phyloP scores from a whole-genome alignment of 2,113 vertebrate genomes.

The Phalacrocorax aristotelis region DNA sequence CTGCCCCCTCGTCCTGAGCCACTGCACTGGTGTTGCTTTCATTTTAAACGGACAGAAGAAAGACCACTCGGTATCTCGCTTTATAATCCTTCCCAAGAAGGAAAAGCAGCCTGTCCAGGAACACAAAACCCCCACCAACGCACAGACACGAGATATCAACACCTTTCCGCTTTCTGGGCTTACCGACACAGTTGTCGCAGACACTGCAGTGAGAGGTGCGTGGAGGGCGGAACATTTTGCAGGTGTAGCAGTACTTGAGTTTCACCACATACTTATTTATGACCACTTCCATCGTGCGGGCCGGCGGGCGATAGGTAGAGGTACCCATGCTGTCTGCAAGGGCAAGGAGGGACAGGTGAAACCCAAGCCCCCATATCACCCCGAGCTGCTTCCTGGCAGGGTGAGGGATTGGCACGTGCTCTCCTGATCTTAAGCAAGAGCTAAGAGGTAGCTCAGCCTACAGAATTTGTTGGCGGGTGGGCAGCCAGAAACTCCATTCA shows the following conservation, averaged over 20 bases:
- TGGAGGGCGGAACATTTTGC: slow-evolving; percentile 94
- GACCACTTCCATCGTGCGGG: slow-evolving; percentile 90
- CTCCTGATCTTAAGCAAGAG: neutral
- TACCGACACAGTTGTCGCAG: slow-evolving; percentile 97
- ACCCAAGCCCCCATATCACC: fast-evolving
- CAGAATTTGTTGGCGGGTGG: neutral
- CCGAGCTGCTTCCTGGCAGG: neutral
- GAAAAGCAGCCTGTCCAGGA: neutral
- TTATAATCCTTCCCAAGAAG: neutral
- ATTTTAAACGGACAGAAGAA: neutral
- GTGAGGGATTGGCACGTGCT: fast-evolving
- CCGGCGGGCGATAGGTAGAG: slow-evolving; percentile 89
- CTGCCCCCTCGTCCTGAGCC: neutral
- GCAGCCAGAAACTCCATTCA: neutral
- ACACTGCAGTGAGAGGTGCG: slow-evolving; percentile 95
- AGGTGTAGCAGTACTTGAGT: slow-evolving; percentile 97
- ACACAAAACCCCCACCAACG: fast-evolving
- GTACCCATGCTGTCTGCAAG: slow-evolving; percentile 87
- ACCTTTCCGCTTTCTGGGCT: neutral
- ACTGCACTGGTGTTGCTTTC: neutral
- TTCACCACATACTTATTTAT: slow-evolving; percentile 94
- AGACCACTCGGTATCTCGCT: neutral
- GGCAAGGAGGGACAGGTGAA: neutral
- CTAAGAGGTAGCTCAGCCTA: neutral
- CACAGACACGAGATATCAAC: fast-evolving